Base-by-base conservation (phyloP, 2,113 vertebrate species). In the Amazona guildingii region DNA sequence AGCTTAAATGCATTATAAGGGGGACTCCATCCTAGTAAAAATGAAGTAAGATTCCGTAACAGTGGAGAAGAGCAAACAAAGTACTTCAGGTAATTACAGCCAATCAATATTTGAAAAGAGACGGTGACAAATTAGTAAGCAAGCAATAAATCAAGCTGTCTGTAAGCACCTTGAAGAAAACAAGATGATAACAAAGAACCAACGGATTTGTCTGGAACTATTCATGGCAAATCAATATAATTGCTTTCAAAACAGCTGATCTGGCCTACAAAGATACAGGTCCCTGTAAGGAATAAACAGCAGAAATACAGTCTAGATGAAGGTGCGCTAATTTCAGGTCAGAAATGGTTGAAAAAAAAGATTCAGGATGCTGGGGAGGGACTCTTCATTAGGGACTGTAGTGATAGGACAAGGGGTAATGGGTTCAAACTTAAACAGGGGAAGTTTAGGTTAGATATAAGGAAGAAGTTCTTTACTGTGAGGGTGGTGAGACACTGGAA, bases 121-220 rank as follows among this genome's bases (percentile, higher is more conserved):
- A 75, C 29, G 27, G 79, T 63, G 88, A 84, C 61, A 92, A 93
- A 81, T 44, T 33, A 86, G 43, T 64, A 86, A 92, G 73, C 25
- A 84, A 94, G 61, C 39, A 88, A 94, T 91, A 94, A 96, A 89
- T 91, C 83, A 83, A 67, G 51, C 10, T 11, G 68, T 27, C 73
- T 81, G 43, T 67, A 95, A 90, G 37, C 51, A 86, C 86, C 80
- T 61, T 91, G 61, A 94, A 95, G 55, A 84, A 95, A 93, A 78
- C 10, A 92, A 83, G 48, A 83, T 54, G 19, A 64, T 70, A 90
- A 86, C 31, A 86, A 54, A 90, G 18, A 74, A 23, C 17, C 55
- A 74, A 88, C 37, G 17, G 72, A 44, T 82, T 82, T 84, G 23
- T 75, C 83, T 86, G 61, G 37, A 90, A 39, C 37, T 78, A 81